Percentiles rank a stretch among this genome's conserved stretches.
Conservation (phyloP, 2,797 vertebrate genomes). For the Tympanoctomys barrerae region DNA sequence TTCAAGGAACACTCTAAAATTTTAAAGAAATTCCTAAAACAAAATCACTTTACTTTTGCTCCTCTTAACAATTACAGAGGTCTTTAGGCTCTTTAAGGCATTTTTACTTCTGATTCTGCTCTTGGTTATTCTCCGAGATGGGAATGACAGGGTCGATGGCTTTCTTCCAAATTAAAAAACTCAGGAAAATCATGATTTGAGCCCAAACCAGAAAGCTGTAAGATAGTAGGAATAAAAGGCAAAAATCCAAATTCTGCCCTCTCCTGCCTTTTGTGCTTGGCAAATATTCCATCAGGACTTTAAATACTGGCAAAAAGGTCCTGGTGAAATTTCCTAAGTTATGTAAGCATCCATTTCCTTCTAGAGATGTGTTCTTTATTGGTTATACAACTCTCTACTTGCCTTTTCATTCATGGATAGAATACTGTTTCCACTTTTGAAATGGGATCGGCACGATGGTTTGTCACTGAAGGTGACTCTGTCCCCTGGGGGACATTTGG, state of each 20-base stretch:
- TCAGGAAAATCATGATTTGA: background rate
- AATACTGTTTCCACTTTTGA: background rate
- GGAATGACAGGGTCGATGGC: background rate
- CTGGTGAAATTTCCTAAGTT: background rate
- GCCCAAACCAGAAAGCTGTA: background rate
- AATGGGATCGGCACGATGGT: background rate
- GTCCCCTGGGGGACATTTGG: background rate
- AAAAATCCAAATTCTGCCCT: background rate
- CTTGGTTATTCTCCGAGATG: background rate
- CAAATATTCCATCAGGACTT: background rate
- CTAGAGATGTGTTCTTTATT: background rate
- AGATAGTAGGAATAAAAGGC: background rate
- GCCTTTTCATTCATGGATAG: background rate
- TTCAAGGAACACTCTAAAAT: conserved; percentile 39
- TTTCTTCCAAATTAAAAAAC: background rate
- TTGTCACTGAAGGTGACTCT: background rate
- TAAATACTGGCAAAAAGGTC: background rate
- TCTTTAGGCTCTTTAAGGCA: background rate
- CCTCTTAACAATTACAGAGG: background rate
- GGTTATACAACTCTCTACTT: background rate
- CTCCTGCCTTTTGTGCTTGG: too few relatives aligned
- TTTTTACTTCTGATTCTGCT: background rate
- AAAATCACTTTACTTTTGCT: conserved; percentile 28
- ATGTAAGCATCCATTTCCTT: background rate
- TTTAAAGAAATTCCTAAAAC: conserved; percentile 59